Base-by-base conservation (phyloP, 2,797 vertebrate species). In the Ispidina picta region DNA sequence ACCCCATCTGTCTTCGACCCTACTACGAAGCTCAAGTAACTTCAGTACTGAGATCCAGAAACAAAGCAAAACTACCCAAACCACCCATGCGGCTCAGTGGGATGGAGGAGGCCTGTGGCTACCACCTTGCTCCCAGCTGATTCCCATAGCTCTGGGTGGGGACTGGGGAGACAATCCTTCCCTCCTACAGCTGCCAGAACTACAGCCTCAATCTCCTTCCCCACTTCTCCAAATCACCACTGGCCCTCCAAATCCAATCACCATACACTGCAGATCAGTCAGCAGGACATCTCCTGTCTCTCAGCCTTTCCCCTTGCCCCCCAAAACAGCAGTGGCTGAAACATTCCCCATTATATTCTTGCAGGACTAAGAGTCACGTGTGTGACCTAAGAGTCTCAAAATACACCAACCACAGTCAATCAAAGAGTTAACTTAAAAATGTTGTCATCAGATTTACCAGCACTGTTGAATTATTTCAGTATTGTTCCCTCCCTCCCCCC, bases 351-450 rank as follows among this genome's bases (percentile, higher is more conserved):
- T 71, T 88, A 56, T 89, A 90, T 86, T 92, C 92, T 73, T 74
- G 78, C 39, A 81, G 91, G 90, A 84, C 93, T 21, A 31, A 49
- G 73, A 83, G 95, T 94, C 91, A 90, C 77, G 37, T 29, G 13
- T 85, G 86, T 96, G 95, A 95, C 90, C 96, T 91, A 91, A 95
- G 95, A 97, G 92, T 94, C 93, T 97, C 74, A 88, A 93, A 95
- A 93, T 97, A 97, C 96, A 96, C 91, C 96, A 96, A 97, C 92
- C 95, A 97, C 91, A 93, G 94, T 96, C 95, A 96, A 91, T 94
- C 96, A 92, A 96, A 92, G 95, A 96, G 96, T 96, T 96, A 96
- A 84, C 92, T 96, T 96, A 43, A 94, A 96, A 97, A 95, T 90
- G 94, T 95, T 8, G 12, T 94, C 91, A 84, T 95, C 55, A 41